Percentiles rank a stretch among this genome's conserved stretches.
Conservation (phyloP, 1,140 invertebrate genomes). For the Euura lappo region DNA sequence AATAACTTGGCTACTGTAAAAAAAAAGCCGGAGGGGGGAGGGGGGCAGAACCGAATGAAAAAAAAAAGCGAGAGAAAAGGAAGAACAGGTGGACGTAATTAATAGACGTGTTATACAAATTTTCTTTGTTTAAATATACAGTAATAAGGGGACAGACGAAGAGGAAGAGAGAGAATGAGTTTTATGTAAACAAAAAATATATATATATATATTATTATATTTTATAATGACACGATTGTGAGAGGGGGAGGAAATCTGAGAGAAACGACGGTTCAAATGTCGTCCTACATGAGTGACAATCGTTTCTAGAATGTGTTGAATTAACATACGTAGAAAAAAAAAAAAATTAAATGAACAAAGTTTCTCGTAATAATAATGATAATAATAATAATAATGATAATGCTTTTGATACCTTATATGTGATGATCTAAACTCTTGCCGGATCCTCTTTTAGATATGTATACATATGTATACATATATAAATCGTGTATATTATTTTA, state of each 20-base stretch:
- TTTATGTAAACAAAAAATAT: neutral
- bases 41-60: too few relatives aligned
- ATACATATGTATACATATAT: conserved; percentile 22
- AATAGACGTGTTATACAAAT: too few relatives aligned
- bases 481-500: neutral
- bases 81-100: too few relatives aligned
- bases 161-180: neutral
- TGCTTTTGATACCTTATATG: neutral
- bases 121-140: neutral
- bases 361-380: neutral
- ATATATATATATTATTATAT: neutral
- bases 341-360: neutral
- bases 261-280: too few relatives aligned
- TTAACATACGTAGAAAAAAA: neutral
- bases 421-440: neutral
- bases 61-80: neutral
- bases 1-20: too few relatives aligned
- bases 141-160: neutral
- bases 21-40: too few relatives aligned
- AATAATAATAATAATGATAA: neutral
- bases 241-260: too few relatives aligned
- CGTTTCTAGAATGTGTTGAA: too few relatives aligned
- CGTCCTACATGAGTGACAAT: too few relatives aligned
- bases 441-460: conserved; percentile 12
- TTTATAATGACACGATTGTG: too few relatives aligned